Percentiles rank a stretch among this genome's conserved stretches.
phyloP scores from a whole-genome alignment of 2,113 vertebrate genomes.

The Eurystomus gularis region DNA sequence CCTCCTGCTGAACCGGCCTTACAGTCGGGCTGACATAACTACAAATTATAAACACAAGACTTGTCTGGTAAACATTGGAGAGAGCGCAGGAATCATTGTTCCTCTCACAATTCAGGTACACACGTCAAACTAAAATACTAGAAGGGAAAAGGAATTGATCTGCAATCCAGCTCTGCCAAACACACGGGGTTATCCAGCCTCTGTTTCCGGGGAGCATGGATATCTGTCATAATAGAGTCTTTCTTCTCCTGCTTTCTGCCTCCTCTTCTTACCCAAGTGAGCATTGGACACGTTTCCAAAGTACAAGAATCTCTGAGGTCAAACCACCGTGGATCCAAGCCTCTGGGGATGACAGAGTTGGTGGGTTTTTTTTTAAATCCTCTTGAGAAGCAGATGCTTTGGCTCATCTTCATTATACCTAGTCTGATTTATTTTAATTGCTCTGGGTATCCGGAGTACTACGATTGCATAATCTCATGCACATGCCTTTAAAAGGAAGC shows the following conservation, averaged over 20 bases:
- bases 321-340: neutral
- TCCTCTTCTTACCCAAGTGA: neutral
- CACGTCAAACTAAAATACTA: neutral
- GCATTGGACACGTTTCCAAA: neutral
- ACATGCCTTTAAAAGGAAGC: slow-evolving; percentile 67
- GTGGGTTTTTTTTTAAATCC: neutral
- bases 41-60: neutral
- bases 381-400: slow-evolving; percentile 68
- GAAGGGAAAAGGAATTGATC: neutral
- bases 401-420: slow-evolving; percentile 69
- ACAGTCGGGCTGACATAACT: neutral
- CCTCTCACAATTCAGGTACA: neutral
- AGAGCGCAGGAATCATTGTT: neutral
- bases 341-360: neutral
- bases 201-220: neutral
- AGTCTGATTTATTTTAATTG: slow-evolving; percentile 72
- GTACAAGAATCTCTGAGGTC: slow-evolving; percentile 5
- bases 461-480: slow-evolving; percentile 58
- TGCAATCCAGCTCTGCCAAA: neutral
- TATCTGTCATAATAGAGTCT: neutral
- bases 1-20: neutral
- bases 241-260: neutral
- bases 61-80: neutral
- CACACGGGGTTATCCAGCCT: fast-evolving
- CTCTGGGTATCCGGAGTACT: slow-evolving; percentile 56